Base-by-base conservation (phyloP, 2,888 invertebrate genomes). In the Sicus ferrugineus region DNA sequence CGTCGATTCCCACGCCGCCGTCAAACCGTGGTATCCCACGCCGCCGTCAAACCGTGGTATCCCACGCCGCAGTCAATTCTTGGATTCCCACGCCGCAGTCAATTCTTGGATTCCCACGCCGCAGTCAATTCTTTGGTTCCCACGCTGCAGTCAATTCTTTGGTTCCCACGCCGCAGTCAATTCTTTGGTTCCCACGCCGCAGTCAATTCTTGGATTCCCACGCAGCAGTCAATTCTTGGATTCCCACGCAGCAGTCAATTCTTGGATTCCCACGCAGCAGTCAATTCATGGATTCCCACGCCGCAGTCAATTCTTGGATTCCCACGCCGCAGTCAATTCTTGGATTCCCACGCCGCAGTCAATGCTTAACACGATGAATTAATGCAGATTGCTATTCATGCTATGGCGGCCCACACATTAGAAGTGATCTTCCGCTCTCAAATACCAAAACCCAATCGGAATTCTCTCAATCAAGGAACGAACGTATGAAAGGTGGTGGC, bases 191-290 rank as follows among this genome's bases (percentile, higher is more conserved):
- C 70, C 72, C 67, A 58, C 70, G 72, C 68, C 23, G 71, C 71
- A 23, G 73, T 76, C 76, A 64, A 73, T 67, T 46, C 68, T n/a
- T n/a, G n/a, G n/a, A n/a, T n/a, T n/a, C n/a, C 30, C 23, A 50
- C 42, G 23, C 19, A 52, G 56, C 70, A 28, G 73, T 74, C 72
- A 67, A 69, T 30, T 48, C 75, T 42, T 66, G 28, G 54, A 23
- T 38, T 78, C 79, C 78, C 73, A 26, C 79, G 79, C 77, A 65
- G 79, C 78, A 6, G 76, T 78, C 78, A 68, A 70, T 28, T 31
- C 61, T 46, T 72, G 68, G 26, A 30, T 38, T 74, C 72, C 73
- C 71, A 31, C 74, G 73, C 74, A n/a, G 74, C 73, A 16, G 74
- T 77, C 76, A 70, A 72, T n/a, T 28, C 54, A 67, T 70, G 52